Evolutionary conservation across 92 coral and sea anemone genomes (phyloP).

Genomic region (Umimayanthus chanpuru): DNA sequence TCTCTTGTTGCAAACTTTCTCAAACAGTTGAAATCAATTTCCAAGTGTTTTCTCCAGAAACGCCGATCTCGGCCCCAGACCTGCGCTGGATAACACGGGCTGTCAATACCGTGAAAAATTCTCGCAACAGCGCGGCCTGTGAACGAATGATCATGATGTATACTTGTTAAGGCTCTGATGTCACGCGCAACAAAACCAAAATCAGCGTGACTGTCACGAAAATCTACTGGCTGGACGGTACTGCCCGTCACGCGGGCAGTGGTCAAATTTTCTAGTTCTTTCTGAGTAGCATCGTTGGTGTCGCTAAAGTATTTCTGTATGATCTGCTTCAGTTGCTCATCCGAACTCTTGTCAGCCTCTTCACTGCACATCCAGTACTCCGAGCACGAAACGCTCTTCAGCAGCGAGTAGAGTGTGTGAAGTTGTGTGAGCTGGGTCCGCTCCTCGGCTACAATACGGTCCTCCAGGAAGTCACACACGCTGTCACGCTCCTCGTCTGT

Average conservation of each 20-base stretch:
- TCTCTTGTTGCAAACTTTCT: conserved; percentile 87
- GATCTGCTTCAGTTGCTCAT: conserved; percentile 72
- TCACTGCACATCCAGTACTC: conserved; percentile 94
- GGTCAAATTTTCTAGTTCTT: conserved; percentile 62
- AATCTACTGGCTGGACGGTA: conserved; percentile 36
- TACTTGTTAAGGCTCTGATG: conserved; percentile 71
- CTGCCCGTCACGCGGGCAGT: conserved; percentile 66
- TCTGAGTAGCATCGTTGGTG: conserved; percentile 66
- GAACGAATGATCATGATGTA: conserved; percentile 87
- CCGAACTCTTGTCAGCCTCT: conserved; percentile 78
- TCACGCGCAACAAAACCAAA: conserved; percentile 86
- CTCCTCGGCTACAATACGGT: conserved; percentile 94
- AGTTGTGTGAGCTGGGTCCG: conserved; percentile 86
- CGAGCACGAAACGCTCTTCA: conserved; percentile 79
- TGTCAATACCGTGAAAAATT: conserved; percentile 96
- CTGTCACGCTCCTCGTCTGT: conserved; percentile 85
- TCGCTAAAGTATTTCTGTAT: conserved; percentile 84
- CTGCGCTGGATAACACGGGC: conserved; percentile 97
- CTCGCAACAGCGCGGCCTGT: conserved; percentile 96
- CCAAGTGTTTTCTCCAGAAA: conserved; percentile 92
- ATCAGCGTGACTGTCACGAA: conserved; percentile 74
- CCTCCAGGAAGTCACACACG: conserved; percentile 90
- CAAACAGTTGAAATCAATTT: conserved; percentile 87
- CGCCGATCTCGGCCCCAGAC: conserved; percentile 99
- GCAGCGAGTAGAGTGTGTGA: conserved; percentile 71